phyloP scores from a whole-genome alignment of 2,888 invertebrate genomes.

The Zygothrica quintamaculata region DNA sequence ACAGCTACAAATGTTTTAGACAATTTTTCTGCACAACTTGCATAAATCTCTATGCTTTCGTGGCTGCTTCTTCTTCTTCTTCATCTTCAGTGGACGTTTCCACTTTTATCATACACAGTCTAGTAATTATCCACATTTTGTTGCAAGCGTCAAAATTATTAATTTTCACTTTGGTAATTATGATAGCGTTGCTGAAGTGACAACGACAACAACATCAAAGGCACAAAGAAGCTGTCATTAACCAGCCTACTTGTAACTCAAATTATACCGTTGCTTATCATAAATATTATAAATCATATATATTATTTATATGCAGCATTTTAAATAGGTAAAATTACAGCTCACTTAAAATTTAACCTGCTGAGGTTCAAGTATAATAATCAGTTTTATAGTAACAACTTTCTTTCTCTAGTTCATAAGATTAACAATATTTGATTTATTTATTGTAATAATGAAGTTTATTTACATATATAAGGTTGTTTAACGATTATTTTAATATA shows the following conservation, averaged over 20 bases:
- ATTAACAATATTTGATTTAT: no score
- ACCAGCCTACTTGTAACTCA: slow-evolving; percentile 3
- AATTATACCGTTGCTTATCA: slow-evolving; percentile 6
- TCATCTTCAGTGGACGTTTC: slow-evolving; percentile 5
- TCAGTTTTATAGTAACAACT: no score
- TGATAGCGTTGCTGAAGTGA: slow-evolving; percentile 79
- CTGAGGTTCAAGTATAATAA: no score
- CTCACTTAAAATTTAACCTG: no score
- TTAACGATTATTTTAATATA: no score
- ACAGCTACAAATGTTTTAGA: slow-evolving; percentile 64
- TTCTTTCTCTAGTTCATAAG: no score
- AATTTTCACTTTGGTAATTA: slow-evolving; percentile 82
- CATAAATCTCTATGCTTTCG: slow-evolving; percentile 65
- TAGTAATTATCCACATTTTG: slow-evolving; percentile 79
- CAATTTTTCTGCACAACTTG: slow-evolving; percentile 76
- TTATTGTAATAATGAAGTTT: no score
- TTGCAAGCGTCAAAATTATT: slow-evolving; percentile 81
- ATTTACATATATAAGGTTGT: no score
- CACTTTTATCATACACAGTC: slow-evolving; percentile 27
- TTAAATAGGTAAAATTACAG: no score
- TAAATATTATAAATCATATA: no score
- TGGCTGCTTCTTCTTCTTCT: slow-evolving; percentile 5
- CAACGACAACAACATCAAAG: slow-evolving; percentile 81
- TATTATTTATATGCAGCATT: no score
- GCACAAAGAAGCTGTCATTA: slow-evolving; percentile 34